Conservation (phyloP, 1,140 invertebrate genomes). For the Eupeodes corollae region DNA sequence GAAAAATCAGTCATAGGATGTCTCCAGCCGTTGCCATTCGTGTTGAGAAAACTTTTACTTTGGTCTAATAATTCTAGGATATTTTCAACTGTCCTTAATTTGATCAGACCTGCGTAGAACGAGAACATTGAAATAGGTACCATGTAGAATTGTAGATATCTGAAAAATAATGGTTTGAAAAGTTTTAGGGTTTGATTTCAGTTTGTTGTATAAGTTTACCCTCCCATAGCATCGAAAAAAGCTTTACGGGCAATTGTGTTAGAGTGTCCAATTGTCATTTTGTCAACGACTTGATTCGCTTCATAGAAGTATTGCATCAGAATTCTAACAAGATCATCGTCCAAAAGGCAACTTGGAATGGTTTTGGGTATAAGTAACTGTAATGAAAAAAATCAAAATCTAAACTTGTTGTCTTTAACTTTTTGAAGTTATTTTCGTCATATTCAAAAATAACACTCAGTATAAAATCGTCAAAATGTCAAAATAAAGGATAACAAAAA, state of each 20-base stretch:
- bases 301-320: constrained; percentile 28
- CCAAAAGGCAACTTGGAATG: constrained; percentile 3
- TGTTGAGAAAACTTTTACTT: constrained; percentile 23
- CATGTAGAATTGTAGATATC: constrained; percentile 21
- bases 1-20: constrained; percentile 14
- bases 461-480: no score
- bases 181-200: no score
- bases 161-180: neutral
- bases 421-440: no score
- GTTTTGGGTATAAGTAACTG: constrained; percentile 10
- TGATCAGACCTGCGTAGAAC: constrained; percentile 26
- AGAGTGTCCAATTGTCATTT: constrained; percentile 11
- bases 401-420: no score
- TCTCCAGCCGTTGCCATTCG: constrained; percentile 31
- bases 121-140: constrained; percentile 27
- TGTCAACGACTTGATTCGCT: constrained; percentile 20
- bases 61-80: constrained; percentile 18
- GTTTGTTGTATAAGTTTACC: constrained; percentile 25
- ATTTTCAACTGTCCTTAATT: constrained; percentile 16
- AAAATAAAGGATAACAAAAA: no score
- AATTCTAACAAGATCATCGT: constrained; percentile 14
- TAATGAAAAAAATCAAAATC: neutral
- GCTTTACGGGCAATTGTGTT: constrained; percentile 15
- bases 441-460: no score
- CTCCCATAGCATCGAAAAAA: constrained; percentile 29